These are phyloP conservation scores for Chloropsis hardwickii DNA, from an alignment of 2,113 vertebrate species.

Conservation along the genomic window DNA sequence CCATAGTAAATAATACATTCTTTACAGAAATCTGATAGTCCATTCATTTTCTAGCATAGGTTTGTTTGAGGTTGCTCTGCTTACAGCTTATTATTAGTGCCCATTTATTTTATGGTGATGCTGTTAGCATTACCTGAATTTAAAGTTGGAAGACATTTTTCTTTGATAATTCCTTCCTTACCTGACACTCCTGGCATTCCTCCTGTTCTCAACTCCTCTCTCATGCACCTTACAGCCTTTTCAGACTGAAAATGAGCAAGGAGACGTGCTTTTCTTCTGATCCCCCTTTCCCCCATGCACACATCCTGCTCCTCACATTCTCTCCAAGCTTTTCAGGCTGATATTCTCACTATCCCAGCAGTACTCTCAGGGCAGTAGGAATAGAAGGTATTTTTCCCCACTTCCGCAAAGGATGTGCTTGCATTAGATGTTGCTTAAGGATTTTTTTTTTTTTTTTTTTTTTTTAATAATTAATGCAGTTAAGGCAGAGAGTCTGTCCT, in stretches of 20 bases:
- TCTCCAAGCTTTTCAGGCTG: background rate
- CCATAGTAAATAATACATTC: background rate
- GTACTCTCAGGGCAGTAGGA: background rate
- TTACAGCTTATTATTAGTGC: background rate
- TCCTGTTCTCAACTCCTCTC: background rate
- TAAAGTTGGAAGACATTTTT: background rate
- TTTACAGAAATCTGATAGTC: background rate
- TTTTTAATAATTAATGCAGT: background rate
- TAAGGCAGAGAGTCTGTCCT: background rate
- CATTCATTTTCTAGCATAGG: background rate
- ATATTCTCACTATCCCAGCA: background rate
- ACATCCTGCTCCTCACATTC: background rate
- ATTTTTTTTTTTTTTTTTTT: background rate
- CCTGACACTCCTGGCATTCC: background rate
- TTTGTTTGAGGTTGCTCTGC: background rate
- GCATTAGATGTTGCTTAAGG: background rate
- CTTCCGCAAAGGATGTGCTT: background rate
- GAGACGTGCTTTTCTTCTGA: background rate
- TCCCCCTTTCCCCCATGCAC: rapidly evolving
- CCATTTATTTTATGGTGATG: background rate
- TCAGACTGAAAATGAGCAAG: background rate
- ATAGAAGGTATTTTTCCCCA: background rate
- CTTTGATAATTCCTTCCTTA: background rate
- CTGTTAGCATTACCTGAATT: background rate
- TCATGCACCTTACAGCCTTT: background rate